Evolutionary conservation across 2,888 invertebrate species (phyloP), one percentile per base, ranked within the genome.

Genomic region (Mantis religiosa): DNA sequence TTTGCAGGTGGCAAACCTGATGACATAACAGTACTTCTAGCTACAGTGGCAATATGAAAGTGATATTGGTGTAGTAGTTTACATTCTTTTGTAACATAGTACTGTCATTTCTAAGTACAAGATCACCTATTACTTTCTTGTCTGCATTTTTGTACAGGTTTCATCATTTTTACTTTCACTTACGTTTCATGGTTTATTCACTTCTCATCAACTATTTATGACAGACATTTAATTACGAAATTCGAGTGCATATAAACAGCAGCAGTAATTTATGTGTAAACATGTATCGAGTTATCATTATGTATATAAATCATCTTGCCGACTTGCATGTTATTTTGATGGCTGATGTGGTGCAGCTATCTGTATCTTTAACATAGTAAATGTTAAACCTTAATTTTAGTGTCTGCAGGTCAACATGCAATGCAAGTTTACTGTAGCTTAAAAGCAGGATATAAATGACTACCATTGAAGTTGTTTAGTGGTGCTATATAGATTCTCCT

Each of bases 1-100:
- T 92, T 96, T 95, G 88, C 95, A 97, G 99, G 99, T 93, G 99
- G 99, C 89, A 99, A 99, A 94, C 99, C 99, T 90, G 99, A 99
- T 93, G 99, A 99, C 94, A 99, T 99, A 94, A 99, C 99, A 92
- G 98, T 99, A 93, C 96, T 99, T 92, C 95, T 99, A 92, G 98
- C 99, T 91, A 97, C 98, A 91, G 98, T 99, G 94, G 97, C 97
- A 90, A 93, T 94, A 91, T 94, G 92, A 93, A 91, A 89, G 27
- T 54, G 30, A 87, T 84, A 87, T 47, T 54, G 81, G 54, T 84
- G 81, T 28, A 87, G 87, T 90, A 88, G 89, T 90, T 28, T 8
- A 89, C 89, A 90, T 90, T 90, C 87, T 88, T 86, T 90, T 90
- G 89, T 90, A 89, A 83, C 47, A 90, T 89, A 90, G 87, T 88